A percentile compares a stretch with the other conserved stretches of the same genome.
phyloP scores from a whole-genome alignment of 2,888 invertebrate genomes.

The Diarsia dahlii region DNA sequence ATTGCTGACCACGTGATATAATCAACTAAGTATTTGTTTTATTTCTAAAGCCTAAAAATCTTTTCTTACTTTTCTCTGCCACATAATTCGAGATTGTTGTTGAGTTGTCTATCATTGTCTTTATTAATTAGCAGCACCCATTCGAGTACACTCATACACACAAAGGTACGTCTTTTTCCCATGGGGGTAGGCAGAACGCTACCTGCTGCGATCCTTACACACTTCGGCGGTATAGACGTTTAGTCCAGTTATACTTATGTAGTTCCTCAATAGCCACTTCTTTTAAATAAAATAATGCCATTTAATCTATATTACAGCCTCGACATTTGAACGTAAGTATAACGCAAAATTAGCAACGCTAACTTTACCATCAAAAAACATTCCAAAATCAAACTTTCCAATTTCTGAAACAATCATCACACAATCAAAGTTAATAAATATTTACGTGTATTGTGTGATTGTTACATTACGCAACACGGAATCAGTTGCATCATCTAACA shows the following conservation, averaged over 20 bases:
- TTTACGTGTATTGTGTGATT: constrained; percentile 23
- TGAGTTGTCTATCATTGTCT: background rate
- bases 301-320: background rate
- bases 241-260: background rate
- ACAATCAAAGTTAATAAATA: constrained; percentile 17
- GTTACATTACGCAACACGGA: constrained; percentile 22
- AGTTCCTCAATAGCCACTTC: background rate
- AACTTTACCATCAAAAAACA: background rate
- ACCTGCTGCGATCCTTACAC: background rate
- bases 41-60: background rate
- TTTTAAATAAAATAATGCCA: background rate
- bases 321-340: background rate
- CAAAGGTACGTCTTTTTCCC: background rate
- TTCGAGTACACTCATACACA: background rate
- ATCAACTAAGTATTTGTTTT: background rate
- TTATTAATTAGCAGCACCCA: background rate
- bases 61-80: background rate
- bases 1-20: background rate
- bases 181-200: background rate
- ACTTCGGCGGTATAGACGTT: background rate
- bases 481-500: constrained; percentile 38
- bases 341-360: background rate
- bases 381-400: constrained; percentile 20
- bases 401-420: constrained; percentile 1
- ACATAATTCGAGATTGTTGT: background rate